These are phyloP conservation scores for Epinephelus fuscoguttatus DNA, from an alignment of 2,113 vertebrate genomes.

Conservation along the genomic window DNA sequence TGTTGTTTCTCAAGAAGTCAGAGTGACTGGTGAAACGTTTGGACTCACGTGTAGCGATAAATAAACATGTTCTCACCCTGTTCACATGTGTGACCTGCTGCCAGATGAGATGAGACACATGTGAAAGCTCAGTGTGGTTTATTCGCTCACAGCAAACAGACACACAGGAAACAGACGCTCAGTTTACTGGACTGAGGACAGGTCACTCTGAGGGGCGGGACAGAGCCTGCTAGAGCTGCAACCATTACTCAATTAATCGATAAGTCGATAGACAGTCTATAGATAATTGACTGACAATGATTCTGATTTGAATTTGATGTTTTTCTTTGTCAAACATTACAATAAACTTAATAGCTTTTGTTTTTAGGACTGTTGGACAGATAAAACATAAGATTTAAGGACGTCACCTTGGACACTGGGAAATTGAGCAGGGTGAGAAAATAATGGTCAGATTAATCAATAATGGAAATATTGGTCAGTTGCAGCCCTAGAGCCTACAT, in stretches of 20 bases:
- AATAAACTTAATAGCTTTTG: too few relatives aligned
- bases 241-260: too few relatives aligned
- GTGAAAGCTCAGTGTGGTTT: conserved; percentile 19
- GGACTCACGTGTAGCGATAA: background rate
- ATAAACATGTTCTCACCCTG: background rate
- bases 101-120: conserved; percentile 21
- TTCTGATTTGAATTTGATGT: too few relatives aligned
- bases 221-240: background rate
- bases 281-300: too few relatives aligned
- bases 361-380: too few relatives aligned
- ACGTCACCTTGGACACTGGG: too few relatives aligned
- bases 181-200: conserved; percentile 28
- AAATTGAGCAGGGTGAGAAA: too few relatives aligned
- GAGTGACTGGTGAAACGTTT: conserved; percentile 8
- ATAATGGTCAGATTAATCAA: background rate
- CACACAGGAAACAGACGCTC: conserved; percentile 26
- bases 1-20: background rate
- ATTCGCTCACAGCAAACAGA: conserved; percentile 29
- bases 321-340: too few relatives aligned
- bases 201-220: conserved; percentile 9
- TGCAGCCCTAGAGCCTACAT: conserved; percentile 1
- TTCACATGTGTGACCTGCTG: conserved; percentile 27
- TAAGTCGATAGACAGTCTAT: too few relatives aligned
- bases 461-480: too few relatives aligned
- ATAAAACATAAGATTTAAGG: too few relatives aligned